phyloP scores from a whole-genome alignment of 2,797 vertebrate genomes.

The Spondyliosoma cantharus region DNA sequence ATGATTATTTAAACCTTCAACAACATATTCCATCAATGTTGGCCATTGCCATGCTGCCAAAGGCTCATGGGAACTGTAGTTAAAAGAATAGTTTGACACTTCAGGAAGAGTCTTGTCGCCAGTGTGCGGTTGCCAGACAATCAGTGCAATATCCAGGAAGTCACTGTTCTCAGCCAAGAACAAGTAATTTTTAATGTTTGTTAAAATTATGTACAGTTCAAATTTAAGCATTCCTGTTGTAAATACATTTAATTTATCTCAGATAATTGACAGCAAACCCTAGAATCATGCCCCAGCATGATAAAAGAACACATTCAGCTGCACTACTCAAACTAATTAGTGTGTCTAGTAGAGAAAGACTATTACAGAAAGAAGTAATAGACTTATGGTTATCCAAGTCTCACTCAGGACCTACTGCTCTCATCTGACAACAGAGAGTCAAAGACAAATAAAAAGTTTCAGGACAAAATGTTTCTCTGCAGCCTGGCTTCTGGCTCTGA shows the following conservation, averaged over 20 bases:
- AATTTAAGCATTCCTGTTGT: no score
- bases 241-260: no score
- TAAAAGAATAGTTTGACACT: not conserved
- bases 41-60: not conserved
- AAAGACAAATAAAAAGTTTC: not conserved
- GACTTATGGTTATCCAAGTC: not conserved
- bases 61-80: not conserved
- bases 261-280: no score
- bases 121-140: not conserved
- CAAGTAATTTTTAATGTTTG: no score
- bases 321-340: not conserved
- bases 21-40: not conserved
- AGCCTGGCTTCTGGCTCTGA: constrained; percentile 14
- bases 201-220: no score
- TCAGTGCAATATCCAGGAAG: not conserved
- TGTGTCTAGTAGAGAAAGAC: fast-evolving
- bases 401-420: not conserved
- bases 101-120: not conserved
- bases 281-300: no score
- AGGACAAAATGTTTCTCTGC: constrained; percentile 21
- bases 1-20: not conserved
- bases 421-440: not conserved
- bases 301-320: not conserved
- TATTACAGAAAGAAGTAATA: not conserved
- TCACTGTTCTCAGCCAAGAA: no score